Evolutionary conservation across 2,888 invertebrate genomes (phyloP), one percentile per base, ranked within the genome.

Genomic region (Trichopoda pennipes): DNA sequence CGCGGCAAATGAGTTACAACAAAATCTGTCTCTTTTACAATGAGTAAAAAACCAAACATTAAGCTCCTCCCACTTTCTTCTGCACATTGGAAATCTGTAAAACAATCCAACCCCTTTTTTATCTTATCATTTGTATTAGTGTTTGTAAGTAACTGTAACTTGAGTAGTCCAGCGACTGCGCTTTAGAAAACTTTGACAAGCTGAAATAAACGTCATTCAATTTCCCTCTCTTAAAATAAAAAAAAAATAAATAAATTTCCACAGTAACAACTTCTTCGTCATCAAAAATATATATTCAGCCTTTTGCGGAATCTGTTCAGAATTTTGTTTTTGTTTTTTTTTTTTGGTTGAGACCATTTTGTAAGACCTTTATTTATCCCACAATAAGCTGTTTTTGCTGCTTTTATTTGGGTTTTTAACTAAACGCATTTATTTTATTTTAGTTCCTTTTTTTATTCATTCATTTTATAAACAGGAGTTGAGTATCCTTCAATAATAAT

Each of bases 401-500:
- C 4, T 44, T 55, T 44, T 63, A 47, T 56, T 55, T 64, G 35
- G 49, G 42, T 32, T 56, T n/a, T 38, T 49, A 38, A 38, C 51
- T 63, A 63, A 76, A 80, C 56, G 61, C 63, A 80, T 74, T 69
- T 74, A 68, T 66, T 60, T 66, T 42, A n/a, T 49, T 49, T 23
- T 23, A 38, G 3, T 38, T 38, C 12, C 3, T 38, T 47, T 42
- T 60, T 35, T 49, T 66, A 78, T 77, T 77, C 64, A 81, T 81
- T 73, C 73, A 63, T 72, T 69, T 77, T 64, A n/a, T 28, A 60
- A 32, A 60, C 74, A 19, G 58, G n/a, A 75, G 49, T 47, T 58
- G 69, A 66, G 49, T 82, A 79, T 75, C 79, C 79, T 82, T 82
- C 79, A 82, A 82, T 79, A 79, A 82, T 79, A 79, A 82, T 72